phyloP scores from a whole-genome alignment of 2,888 invertebrate genomes.

The Tyria jacobaeae region DNA sequence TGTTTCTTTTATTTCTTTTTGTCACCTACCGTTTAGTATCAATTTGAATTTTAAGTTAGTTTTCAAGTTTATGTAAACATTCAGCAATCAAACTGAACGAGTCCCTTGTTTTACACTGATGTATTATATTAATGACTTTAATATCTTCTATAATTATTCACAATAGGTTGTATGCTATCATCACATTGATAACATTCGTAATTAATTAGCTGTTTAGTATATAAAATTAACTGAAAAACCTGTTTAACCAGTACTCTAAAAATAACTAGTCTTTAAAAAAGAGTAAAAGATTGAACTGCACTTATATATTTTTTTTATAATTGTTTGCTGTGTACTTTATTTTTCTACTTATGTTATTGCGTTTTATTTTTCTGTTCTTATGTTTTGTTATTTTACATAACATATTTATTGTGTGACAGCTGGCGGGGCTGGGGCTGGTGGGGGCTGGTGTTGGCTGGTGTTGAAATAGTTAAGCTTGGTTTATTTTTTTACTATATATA shows the following conservation, averaged over 20 bases:
- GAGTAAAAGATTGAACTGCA: no score
- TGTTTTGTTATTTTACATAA: no score
- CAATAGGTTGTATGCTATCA: neutral
- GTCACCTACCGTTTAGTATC: neutral
- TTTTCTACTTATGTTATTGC: no score
- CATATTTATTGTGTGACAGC: no score
- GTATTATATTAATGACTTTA: neutral
- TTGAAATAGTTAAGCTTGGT: no score
- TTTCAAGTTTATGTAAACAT: neutral
- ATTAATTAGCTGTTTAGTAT: neutral
- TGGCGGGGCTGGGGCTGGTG: no score
- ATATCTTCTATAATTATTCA: neutral
- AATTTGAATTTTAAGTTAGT: neutral
- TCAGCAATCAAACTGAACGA: neutral
- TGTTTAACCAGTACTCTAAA: neutral
- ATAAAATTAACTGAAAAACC: neutral
- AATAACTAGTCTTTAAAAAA: neutral
- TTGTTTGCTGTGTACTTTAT: no score
- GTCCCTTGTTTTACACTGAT: neutral
- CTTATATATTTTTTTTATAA: no score
- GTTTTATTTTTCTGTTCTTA: no score
- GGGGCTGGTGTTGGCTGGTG: no score
- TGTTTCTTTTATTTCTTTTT: no score
- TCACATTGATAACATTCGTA: neutral
- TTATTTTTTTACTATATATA: no score